A percentile compares a stretch with the other conserved stretches of the same genome.
phyloP scores from a whole-genome alignment of 1,140 invertebrate species.

The Ganaspis sp. region DNA sequence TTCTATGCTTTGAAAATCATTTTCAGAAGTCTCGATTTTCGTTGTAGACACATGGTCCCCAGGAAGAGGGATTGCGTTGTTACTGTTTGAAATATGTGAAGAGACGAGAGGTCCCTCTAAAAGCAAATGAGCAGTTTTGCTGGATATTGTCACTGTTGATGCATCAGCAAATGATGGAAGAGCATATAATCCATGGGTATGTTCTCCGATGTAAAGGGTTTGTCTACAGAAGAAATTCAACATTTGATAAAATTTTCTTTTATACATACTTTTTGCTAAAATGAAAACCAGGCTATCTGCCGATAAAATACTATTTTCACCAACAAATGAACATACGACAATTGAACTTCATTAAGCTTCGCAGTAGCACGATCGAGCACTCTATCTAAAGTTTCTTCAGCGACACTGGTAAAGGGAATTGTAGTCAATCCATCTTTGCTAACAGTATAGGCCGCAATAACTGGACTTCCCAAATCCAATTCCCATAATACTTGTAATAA shows the following conservation, averaged over 20 bases:
- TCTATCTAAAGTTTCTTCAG: conserved; percentile 88
- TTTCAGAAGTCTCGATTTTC: conserved; percentile 52
- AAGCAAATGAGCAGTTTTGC: conserved; percentile 79
- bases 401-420: conserved; percentile 93
- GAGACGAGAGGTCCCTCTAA: conserved; percentile 81
- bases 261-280: too few species aligned
- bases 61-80: conserved; percentile 55
- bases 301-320: background rate
- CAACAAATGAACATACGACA: conserved; percentile 80
- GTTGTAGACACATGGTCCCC: conserved; percentile 56
- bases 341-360: conserved; percentile 83
- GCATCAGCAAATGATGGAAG: conserved; percentile 93
- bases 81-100: conserved; percentile 62
- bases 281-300: too few species aligned
- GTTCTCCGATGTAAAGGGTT: conserved; percentile 95
- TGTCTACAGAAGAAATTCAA: conserved; percentile 82
- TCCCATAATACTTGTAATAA: conserved; percentile 90
- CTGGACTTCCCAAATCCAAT: conserved; percentile 89
- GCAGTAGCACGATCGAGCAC: conserved; percentile 81
- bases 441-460: conserved; percentile 92
- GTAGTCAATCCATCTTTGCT: conserved; percentile 87
- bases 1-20: conserved; percentile 58
- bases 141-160: conserved; percentile 84
- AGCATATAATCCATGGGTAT: conserved; percentile 91
- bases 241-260: too few species aligned